Conservation (phyloP, 1,140 invertebrate species). For the Saxidomus purpurata region DNA sequence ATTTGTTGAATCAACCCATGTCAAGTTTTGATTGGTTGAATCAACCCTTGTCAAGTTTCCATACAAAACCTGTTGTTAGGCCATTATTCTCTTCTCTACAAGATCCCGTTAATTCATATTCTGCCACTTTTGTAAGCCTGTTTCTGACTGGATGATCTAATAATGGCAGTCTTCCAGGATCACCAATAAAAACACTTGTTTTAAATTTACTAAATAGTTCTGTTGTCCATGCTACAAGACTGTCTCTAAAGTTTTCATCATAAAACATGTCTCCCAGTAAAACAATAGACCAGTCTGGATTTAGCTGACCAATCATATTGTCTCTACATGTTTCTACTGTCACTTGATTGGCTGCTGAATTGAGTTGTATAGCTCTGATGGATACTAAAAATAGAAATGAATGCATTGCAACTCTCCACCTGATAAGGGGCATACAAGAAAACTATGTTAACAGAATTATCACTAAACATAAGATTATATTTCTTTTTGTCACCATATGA, state of each 20-base stretch:
- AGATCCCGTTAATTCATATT: slow-evolving; percentile 65
- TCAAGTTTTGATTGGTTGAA: too few relatives aligned
- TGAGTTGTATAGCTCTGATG: slow-evolving; percentile 54
- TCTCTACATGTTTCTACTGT: slow-evolving; percentile 23
- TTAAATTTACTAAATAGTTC: slow-evolving; percentile 3
- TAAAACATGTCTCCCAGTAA: slow-evolving; percentile 75
- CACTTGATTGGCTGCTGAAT: slow-evolving; percentile 62
- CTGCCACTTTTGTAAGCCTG: slow-evolving; percentile 58
- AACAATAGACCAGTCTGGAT: slow-evolving; percentile 57
- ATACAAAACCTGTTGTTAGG: slow-evolving; percentile 66
- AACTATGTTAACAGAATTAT: neutral
- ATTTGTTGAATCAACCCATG: too few relatives aligned
- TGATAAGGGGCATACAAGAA: too few relatives aligned
- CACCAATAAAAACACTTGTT: slow-evolving; percentile 67
- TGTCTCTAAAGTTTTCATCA: slow-evolving; percentile 55
- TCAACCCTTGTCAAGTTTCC: slow-evolving; percentile 50
- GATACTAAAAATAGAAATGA: slow-evolving; percentile 60
- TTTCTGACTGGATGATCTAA: slow-evolving; percentile 67
- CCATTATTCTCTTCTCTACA: slow-evolving; percentile 74
- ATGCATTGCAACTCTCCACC: too few relatives aligned
- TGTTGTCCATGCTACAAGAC: slow-evolving; percentile 29
- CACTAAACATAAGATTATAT: too few relatives aligned
- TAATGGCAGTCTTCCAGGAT: slow-evolving; percentile 71
- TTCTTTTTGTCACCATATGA: too few relatives aligned
- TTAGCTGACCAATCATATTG: slow-evolving; percentile 58